Conservation (phyloP, 2,113 vertebrate genomes). For the Bungarus multicinctus region DNA sequence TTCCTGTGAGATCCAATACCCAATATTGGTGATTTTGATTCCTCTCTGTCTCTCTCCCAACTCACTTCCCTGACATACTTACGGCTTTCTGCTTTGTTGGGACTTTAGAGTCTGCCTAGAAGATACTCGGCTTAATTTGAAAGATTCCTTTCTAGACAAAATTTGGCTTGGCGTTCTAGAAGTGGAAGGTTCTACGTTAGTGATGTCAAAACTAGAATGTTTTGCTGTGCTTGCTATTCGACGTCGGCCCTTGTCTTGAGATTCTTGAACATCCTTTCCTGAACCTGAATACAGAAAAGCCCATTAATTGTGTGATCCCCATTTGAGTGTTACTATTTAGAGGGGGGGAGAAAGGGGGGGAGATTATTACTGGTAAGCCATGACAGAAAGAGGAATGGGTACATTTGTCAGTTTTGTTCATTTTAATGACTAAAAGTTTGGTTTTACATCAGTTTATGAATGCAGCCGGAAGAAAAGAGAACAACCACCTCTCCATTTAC, state of each 20-base stretch:
- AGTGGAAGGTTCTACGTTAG: background rate
- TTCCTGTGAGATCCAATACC: background rate
- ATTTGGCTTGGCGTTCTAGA: background rate
- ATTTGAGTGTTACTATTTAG: background rate
- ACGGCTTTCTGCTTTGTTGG: constrained; percentile 36
- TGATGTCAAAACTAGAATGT: background rate
- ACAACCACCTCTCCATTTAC: background rate
- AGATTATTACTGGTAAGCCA: background rate
- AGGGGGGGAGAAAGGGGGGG: background rate
- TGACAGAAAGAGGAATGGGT: background rate
- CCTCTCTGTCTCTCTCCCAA: background rate
- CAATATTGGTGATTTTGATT: background rate
- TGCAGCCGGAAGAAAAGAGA: background rate
- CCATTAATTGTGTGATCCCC: background rate
- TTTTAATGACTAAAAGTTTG: background rate
- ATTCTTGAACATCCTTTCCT: constrained; percentile 4
- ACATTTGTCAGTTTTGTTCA: background rate
- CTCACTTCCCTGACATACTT: constrained; percentile 34
- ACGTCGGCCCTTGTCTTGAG: accelerated
- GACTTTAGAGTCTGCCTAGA: constrained; percentile 36
- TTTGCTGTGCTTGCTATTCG: accelerated
- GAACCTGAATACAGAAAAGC: background rate
- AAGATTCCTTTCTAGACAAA: constrained; percentile 20
- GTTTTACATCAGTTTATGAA: background rate
- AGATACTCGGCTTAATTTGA: background rate